phyloP scores from a whole-genome alignment of 1,140 invertebrate species.

The Drosophila kurseongensis region DNA sequence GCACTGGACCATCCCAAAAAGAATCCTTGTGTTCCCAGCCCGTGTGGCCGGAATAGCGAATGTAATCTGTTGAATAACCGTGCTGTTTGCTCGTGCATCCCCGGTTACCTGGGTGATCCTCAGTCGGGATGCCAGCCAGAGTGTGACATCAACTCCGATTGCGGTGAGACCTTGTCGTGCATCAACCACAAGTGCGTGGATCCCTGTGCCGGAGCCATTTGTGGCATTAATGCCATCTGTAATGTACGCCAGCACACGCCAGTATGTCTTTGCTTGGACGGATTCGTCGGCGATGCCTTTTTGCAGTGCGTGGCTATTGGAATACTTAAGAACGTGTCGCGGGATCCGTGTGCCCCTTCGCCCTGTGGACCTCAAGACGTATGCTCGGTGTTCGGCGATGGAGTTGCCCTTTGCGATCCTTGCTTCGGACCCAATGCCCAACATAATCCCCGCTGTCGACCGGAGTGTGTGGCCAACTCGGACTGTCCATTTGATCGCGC shows the following conservation, averaged over 20 bases:
- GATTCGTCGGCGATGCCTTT: slow-evolving; percentile 92
- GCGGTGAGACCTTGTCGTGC: slow-evolving; percentile 90
- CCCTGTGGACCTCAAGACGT: slow-evolving; percentile 90
- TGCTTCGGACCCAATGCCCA: slow-evolving; percentile 89
- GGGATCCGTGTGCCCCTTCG: slow-evolving; percentile 89
- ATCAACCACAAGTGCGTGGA: slow-evolving; percentile 91
- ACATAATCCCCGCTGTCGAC: slow-evolving; percentile 89
- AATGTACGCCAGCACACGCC: slow-evolving; percentile 91
- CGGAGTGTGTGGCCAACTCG: slow-evolving; percentile 91
- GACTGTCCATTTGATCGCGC: slow-evolving; percentile 92
- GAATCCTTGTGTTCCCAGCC: slow-evolving; percentile 89
- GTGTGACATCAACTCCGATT: slow-evolving; percentile 92
- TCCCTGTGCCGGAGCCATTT: slow-evolving; percentile 90
- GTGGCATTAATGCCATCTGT: slow-evolving; percentile 91
- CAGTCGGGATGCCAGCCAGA: slow-evolving; percentile 90
- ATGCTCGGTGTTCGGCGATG: slow-evolving; percentile 89
- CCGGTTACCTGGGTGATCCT: slow-evolving; percentile 90
- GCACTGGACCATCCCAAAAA: slow-evolving; percentile 85
- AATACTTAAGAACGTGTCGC: slow-evolving; percentile 86
- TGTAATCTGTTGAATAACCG: slow-evolving; percentile 89
- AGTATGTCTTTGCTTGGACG: slow-evolving; percentile 90
- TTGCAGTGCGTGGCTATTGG: slow-evolving; percentile 89
- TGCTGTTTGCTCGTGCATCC: slow-evolving; percentile 91
- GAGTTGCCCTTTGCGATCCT: slow-evolving; percentile 92
- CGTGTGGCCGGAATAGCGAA: slow-evolving; percentile 92